Evolutionary conservation across 2,113 vertebrate genomes (phyloP).

Genomic region (Falco punctatus): DNA sequence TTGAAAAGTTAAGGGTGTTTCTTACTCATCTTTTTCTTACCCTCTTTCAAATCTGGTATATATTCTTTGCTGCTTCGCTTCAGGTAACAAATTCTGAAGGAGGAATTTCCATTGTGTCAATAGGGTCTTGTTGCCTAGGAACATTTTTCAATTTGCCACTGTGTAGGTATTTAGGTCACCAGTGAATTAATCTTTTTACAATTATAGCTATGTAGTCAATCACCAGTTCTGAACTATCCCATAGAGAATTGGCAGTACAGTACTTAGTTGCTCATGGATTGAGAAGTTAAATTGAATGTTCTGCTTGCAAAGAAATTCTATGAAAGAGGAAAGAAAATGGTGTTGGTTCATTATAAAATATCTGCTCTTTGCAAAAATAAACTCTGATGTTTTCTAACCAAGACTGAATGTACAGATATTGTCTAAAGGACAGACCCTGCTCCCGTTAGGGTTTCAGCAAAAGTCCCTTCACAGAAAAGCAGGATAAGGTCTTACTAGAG

Average conservation of each 20-base stretch:
- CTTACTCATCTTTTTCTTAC: neutral
- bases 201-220: conserved; percentile 58
- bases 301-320: conserved; percentile 26
- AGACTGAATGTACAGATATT: neutral
- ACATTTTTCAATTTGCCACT: conserved; percentile 45
- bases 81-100: neutral
- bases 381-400: neutral
- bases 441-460: neutral
- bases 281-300: conserved; percentile 48
- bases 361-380: neutral
- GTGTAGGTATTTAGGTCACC: conserved; percentile 69
- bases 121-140: conserved; percentile 67
- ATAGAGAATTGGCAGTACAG: conserved; percentile 11
- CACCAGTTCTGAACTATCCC: conserved; percentile 33
- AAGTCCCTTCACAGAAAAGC: neutral
- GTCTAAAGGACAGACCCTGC: neutral
- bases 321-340: neutral
- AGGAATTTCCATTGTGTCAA: conserved; percentile 38
- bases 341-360: neutral
- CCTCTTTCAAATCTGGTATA: neutral
- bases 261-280: neutral
- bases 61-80: neutral
- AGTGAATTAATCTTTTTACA: conserved; percentile 68
- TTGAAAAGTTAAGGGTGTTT: neutral
- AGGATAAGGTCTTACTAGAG: neutral